Percentiles rank a stretch among this genome's conserved stretches.
phyloP scores from a whole-genome alignment of 1,140 invertebrate genomes.

The Caenorhabditis brenneri region DNA sequence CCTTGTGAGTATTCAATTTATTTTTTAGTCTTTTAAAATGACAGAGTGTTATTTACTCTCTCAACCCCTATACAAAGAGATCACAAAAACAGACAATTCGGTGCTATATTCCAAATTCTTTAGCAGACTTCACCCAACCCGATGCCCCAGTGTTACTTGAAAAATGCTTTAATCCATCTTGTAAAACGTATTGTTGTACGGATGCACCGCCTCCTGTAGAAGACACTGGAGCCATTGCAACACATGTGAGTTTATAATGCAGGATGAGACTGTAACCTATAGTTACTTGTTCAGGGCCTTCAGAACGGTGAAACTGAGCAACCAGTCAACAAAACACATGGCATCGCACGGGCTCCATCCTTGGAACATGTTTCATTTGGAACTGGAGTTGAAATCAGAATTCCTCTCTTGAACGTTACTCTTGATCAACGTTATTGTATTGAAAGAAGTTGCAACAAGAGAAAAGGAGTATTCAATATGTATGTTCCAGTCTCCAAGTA shows the following conservation, averaged over 20 bases:
- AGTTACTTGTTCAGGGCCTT: not conserved
- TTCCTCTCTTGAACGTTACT: slow-evolving; percentile 62
- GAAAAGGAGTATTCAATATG: slow-evolving; percentile 64
- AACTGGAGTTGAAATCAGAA: slow-evolving; percentile 36
- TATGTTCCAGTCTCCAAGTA: slow-evolving; percentile 67
- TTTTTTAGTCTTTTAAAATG: not conserved
- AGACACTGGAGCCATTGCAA: not conserved
- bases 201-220: not conserved
- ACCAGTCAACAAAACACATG: not conserved
- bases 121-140: slow-evolving; percentile 22
- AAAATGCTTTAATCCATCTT: not conserved
- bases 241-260: slow-evolving; percentile 28
- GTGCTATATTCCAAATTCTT: not conserved
- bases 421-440: slow-evolving; percentile 66
- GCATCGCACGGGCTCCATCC: not conserved
- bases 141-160: slow-evolving; percentile 27
- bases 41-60: not conserved
- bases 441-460: slow-evolving; percentile 59
- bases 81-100: too few relatives aligned
- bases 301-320: not conserved
- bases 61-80: too few relatives aligned
- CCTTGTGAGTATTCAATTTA: not conserved
- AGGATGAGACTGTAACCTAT: too few relatives aligned
- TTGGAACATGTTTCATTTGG: not conserved
- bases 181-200: slow-evolving; percentile 50